phyloP scores from a whole-genome alignment of 2,888 invertebrate genomes.

The Chaetogeoica ovagalla region DNA sequence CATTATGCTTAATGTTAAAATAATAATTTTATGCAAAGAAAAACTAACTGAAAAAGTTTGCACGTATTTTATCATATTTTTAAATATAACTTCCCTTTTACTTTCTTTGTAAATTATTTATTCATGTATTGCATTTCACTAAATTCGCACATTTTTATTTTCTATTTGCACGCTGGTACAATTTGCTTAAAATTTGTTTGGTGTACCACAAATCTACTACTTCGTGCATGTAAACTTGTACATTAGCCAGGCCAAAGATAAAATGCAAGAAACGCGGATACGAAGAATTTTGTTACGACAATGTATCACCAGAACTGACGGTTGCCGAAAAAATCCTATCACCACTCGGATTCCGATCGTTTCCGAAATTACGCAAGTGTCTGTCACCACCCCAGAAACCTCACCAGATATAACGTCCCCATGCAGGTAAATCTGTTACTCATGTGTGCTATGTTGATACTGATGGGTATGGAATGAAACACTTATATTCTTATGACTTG shows the following conservation, averaged over 20 bases:
- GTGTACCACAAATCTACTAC: slow-evolving; percentile 41
- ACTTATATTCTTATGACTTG: slow-evolving; percentile 22
- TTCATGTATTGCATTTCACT: slow-evolving; percentile 7
- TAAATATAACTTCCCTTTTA: neutral
- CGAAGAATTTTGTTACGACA: slow-evolving; percentile 50
- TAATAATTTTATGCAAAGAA: neutral
- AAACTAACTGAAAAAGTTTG: neutral
- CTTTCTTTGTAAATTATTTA: neutral
- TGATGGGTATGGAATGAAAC: neutral
- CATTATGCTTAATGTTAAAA: neutral
- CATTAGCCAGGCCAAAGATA: slow-evolving; percentile 43
- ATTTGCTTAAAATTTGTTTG: slow-evolving; percentile 39
- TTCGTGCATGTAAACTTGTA: slow-evolving; percentile 51
- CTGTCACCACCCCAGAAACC: slow-evolving; percentile 27
- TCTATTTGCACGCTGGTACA: slow-evolving; percentile 50
- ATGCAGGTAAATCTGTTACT: slow-evolving; percentile 12
- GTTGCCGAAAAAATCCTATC: slow-evolving; percentile 35
- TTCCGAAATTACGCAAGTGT: slow-evolving; percentile 35
- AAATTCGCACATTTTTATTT: slow-evolving; percentile 49
- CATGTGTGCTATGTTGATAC: neutral
- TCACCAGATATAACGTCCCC: slow-evolving; percentile 21
- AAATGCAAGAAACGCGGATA: slow-evolving; percentile 49
- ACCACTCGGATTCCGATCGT: slow-evolving; percentile 6
- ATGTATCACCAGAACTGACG: slow-evolving; percentile 1
- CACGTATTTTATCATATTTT: neutral